These are phyloP conservation scores for Casuarius casuarius DNA, from an alignment of 2,113 vertebrate genomes.

Conservation along the genomic window DNA sequence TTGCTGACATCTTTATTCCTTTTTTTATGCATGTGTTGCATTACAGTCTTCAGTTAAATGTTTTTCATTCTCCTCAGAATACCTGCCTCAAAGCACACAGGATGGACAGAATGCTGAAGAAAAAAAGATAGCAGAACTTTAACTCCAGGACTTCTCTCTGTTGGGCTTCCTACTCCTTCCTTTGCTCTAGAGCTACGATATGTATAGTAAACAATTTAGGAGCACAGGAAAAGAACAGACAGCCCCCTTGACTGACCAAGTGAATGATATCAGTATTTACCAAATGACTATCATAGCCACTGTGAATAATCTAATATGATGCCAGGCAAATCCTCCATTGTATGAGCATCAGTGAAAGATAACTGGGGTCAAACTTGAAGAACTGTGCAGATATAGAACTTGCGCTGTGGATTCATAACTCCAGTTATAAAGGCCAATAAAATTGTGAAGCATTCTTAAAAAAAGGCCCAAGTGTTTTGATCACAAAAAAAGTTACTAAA, in stretches of 20 bases:
- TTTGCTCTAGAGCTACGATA: not conserved
- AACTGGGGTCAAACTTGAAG: not conserved
- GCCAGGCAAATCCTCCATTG: not conserved
- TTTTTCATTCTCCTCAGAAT: not conserved
- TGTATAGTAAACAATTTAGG: fast-evolving
- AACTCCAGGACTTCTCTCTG: not conserved
- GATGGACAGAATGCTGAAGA: not conserved
- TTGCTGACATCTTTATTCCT: not conserved
- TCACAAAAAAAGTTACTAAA: not conserved
- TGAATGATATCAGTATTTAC: not conserved
- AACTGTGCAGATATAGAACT: not conserved
- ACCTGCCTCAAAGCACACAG: not conserved
- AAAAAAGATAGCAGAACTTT: not conserved
- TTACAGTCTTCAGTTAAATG: not conserved
- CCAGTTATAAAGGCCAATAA: not conserved
- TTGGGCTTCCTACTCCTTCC: not conserved
- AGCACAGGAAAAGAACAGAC: fast-evolving
- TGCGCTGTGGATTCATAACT: not conserved
- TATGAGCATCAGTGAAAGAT: not conserved
- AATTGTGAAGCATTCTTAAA: not conserved
- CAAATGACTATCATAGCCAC: not conserved
- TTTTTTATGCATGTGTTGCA: not conserved
- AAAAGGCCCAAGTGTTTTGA: not conserved
- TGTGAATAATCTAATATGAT: fast-evolving
- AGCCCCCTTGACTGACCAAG: not conserved